Evolutionary conservation across 53 echinoderm and acorn worm genomes (phyloP).

Genomic region (Henricia sp.): DNA sequence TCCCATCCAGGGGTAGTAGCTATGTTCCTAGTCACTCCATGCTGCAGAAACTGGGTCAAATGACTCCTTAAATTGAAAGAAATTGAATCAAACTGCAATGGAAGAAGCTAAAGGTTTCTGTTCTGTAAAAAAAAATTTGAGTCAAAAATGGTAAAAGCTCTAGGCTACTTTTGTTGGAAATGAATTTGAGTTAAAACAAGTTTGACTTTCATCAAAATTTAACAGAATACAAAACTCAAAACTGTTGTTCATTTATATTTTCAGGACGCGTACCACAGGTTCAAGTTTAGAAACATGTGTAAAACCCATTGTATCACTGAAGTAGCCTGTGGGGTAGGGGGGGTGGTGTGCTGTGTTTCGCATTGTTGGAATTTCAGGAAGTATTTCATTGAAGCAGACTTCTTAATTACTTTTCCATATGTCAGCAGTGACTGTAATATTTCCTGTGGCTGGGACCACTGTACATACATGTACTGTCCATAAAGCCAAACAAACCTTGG

Average conservation of each 20-base stretch:
- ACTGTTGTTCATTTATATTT: neutral
- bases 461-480: too few relatives aligned
- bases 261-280: neutral
- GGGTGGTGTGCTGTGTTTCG: neutral
- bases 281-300: neutral
- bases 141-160: neutral
- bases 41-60: too few relatives aligned
- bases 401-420: conserved; percentile 17
- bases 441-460: neutral
- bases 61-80: too few relatives aligned
- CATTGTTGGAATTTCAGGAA: conserved; percentile 8
- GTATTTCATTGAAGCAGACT: conserved; percentile 25
- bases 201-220: neutral
- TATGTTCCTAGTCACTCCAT: too few relatives aligned
- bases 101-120: too few relatives aligned
- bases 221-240: neutral
- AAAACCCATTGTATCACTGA: neutral
- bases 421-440: neutral
- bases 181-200: neutral
- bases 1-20: too few relatives aligned
- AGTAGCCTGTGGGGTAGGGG: too few relatives aligned
- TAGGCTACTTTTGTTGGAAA: neutral
- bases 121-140: neutral
- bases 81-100: too few relatives aligned
- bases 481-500: too few relatives aligned